Conservation (phyloP, 2,113 vertebrate species). For the Scatophagus argus region DNA sequence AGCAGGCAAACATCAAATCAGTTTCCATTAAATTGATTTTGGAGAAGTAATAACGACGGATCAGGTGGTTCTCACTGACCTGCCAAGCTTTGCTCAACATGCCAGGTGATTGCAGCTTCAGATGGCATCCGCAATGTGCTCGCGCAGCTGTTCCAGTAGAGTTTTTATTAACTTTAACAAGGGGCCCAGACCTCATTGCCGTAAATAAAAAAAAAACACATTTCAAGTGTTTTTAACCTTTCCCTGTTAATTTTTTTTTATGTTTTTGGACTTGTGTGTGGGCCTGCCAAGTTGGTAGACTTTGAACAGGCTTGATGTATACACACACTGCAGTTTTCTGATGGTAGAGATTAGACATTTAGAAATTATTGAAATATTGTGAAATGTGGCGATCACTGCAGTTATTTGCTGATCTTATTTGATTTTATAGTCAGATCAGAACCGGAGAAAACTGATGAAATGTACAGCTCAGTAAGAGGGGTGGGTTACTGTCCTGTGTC, state of each 20-base stretch:
- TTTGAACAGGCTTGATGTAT: neutral
- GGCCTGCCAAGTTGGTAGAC: neutral
- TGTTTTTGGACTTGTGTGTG: neutral
- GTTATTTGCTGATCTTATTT: neutral
- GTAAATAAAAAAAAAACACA: neutral
- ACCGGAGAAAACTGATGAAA: neutral
- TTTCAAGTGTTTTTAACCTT: conserved; percentile 21
- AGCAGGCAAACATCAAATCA: neutral
- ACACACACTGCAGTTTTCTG: neutral
- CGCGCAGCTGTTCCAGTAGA: conserved; percentile 28
- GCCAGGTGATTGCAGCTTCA: conserved; percentile 15
- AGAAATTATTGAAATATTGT: neutral
- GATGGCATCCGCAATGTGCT: conserved; percentile 10
- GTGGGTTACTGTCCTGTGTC: neutral
- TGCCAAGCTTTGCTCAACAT: neutral
- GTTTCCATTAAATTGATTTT: conserved; percentile 2
- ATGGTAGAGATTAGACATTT: neutral
- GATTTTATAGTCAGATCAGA: no score
- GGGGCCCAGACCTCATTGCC: neutral
- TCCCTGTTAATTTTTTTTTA: neutral
- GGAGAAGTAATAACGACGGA: neutral
- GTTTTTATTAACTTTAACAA: conserved; percentile 33
- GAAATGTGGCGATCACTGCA: neutral
- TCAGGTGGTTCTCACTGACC: neutral
- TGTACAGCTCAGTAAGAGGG: neutral